Base-by-base conservation (phyloP, 2,797 vertebrate genomes). In the Pelochelys cantorii region DNA sequence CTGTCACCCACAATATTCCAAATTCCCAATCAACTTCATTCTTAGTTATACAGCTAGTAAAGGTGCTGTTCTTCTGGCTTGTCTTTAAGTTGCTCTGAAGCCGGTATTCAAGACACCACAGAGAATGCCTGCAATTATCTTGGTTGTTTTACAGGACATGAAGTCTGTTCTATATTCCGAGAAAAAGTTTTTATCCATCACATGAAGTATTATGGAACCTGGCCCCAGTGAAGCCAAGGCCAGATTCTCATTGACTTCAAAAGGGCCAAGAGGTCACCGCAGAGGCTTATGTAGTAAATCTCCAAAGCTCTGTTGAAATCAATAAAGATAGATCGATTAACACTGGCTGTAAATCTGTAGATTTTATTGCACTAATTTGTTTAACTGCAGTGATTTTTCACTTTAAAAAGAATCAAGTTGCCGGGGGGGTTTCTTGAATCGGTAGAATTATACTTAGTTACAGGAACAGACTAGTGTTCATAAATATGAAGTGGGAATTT, bases 261-360 rank as follows among this genome's bases (percentile, higher is more conserved):
- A 17, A 48, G 27, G 48, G 29, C 27, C 1, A 4, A 65, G 62
- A n/a, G 6, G 84, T 3, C 31, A 94, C 2, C 1, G 10, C 68
- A 52, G 5, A 5, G 12, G 3, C 71, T 53, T 0, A 0, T 53
- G 83, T 86, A 68, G 25, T 52, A 93, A 87, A 10, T 68, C 5
- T 48, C 85, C 71, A 31, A 77, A 81, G 59, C 82, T 81, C 8
- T 84, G 59, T 1, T 29, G 11, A 60, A 86, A 90, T 79, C 0
- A 87, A 79, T 94, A 56, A 68, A 92, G 85, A 60, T 75, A 10
- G 10, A 8, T 90, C 84, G 52, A 84, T 82, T 87, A 34, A 87
- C 15, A 48, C 78, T 34, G 71, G 23, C 31, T 80, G 22, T 75
- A 74, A 22, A 3, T 83, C 5, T 8, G 13, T 68, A 4, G 18